phyloP scores from a whole-genome alignment of 2,888 invertebrate genomes.

The Ophioninae sp. region DNA sequence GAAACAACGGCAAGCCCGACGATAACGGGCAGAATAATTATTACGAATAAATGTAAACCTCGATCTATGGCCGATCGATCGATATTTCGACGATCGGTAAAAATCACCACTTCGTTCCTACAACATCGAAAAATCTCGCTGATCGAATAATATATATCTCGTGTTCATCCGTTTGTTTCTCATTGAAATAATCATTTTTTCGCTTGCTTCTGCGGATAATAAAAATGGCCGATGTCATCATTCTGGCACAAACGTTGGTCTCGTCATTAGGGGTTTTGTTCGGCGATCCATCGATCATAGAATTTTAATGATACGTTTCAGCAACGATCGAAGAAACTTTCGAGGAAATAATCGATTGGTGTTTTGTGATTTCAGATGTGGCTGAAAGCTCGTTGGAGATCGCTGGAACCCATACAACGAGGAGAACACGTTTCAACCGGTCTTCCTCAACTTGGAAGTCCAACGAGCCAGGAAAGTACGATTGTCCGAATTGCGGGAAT shows the following conservation, averaged over 20 bases:
- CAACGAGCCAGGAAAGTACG: constrained; percentile 63
- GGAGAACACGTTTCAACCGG: constrained; percentile 12
- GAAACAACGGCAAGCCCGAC: neutral
- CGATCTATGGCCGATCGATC: neutral
- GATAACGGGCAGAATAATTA: neutral
- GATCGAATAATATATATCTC: neutral
- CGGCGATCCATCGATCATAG: neutral
- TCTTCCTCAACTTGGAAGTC: constrained; percentile 38
- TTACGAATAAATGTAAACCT: constrained; percentile 9
- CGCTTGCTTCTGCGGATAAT: neutral
- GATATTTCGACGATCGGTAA: neutral
- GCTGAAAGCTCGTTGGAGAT: constrained; percentile 14
- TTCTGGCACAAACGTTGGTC: neutral
- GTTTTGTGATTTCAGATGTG: constrained; percentile 45
- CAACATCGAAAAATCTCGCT: neutral
- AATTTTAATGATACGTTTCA: neutral
- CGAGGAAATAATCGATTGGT: constrained; percentile 6
- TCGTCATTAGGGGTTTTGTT: neutral
- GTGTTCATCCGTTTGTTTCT: neutral
- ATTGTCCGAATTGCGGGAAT: constrained; percentile 75
- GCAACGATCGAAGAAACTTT: neutral
- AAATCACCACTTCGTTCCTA: neutral
- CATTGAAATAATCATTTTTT: neutral
- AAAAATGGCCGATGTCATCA: neutral
- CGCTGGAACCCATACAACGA: constrained; percentile 8